phyloP scores from a whole-genome alignment of 1,140 invertebrate genomes.

The Musca domestica region DNA sequence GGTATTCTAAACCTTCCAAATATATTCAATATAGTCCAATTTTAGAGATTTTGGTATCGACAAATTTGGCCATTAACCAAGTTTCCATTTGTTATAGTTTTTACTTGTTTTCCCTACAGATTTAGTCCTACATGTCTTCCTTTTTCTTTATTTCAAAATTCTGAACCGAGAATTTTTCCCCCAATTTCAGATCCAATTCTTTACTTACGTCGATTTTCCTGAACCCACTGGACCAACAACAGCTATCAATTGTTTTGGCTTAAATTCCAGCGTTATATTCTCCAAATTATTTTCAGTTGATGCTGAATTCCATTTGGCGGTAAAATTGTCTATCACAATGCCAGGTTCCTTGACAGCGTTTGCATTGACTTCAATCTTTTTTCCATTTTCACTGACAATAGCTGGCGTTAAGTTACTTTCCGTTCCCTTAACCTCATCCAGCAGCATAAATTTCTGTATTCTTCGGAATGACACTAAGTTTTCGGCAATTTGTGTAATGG shows the following conservation, averaged over 20 bases:
- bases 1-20: no score
- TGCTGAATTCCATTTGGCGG: slow-evolving; percentile 45
- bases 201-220: slow-evolving; percentile 74
- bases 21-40: no score
- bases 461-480: slow-evolving; percentile 66
- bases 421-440: slow-evolving; percentile 60
- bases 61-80: no score
- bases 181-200: no score
- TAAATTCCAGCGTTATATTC: slow-evolving; percentile 64
- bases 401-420: slow-evolving; percentile 33
- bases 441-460: slow-evolving; percentile 68
- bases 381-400: slow-evolving; percentile 21
- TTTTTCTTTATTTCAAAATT: no score
- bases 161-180: no score
- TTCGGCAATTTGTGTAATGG: slow-evolving; percentile 66
- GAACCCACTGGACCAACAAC: slow-evolving; percentile 76
- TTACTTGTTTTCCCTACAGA: no score
- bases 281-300: slow-evolving; percentile 57
- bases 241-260: slow-evolving; percentile 65
- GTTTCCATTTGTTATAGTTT: no score
- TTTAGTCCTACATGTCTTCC: no score
- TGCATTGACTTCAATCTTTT: slow-evolving; percentile 25
- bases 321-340: slow-evolving; percentile 41
- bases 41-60: no score
- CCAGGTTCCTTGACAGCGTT: slow-evolving; percentile 34